Evolutionary conservation across 2,888 invertebrate genomes (phyloP), one percentile per base, ranked within the genome.

Genomic region (Cantharis flavilabris): DNA sequence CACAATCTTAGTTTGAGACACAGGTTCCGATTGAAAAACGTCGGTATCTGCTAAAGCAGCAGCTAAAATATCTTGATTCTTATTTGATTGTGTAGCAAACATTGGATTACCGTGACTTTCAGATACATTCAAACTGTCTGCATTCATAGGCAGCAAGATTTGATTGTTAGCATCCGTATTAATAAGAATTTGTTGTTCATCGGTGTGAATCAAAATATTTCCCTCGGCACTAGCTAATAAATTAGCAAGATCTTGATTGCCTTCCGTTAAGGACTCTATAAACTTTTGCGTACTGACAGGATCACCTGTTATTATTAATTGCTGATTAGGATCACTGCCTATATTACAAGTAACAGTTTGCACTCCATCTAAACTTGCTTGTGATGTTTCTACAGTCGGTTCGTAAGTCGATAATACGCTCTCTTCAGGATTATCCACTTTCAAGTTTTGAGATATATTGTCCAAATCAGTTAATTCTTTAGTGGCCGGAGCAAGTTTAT

Each of bases 21-120:
- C 83, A 74, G 87, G 86, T 77, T 91, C 90, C 79, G 90, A 90
- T 80, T 92, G 93, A 84, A 94, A 94, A 67, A 93, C 92, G 85
- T 94, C 94, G 18, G 94, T 93, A 83, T 93, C 93, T 0, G 94
- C 94, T 67, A 95, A 88, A 14, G 95, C 94, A 11, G 93, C 94
- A 14, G 95, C 94, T 67, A 95, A 88, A 81, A 95, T 93, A 85
- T 95, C 95, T 81, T 93, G 92, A 82, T 92, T 92, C 77, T 88
- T 88, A 16, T 79, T 83, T 13, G 86, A 81, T 77, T 85, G 86
- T 0, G 84, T 83, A 3, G 86, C 84, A 76, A 86, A 88, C 26
- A 88, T 84, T 4, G 87, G 85, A 81, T 86, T 88, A 7, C 85
- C 84, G 23, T 82, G 84, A 9, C 83, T 83, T 80, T 86, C 85